Conservation (phyloP, 1,140 invertebrate species). For the Dreissena rostriformis region DNA sequence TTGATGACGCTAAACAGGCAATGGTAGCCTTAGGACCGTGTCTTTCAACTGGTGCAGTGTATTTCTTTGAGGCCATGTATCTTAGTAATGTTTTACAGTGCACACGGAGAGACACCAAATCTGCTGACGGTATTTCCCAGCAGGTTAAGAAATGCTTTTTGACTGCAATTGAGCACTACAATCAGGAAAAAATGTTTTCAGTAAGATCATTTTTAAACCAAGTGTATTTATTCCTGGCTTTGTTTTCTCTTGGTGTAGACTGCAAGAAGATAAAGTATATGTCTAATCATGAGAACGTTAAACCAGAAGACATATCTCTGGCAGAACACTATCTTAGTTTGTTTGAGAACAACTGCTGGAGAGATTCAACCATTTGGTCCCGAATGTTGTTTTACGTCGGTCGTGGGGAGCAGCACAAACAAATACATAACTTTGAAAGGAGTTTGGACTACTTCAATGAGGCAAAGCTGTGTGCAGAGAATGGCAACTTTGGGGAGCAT, state of each 20-base stretch:
- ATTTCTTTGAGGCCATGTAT: constrained; percentile 45
- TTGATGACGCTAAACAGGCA: constrained; percentile 25
- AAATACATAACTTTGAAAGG: constrained; percentile 7
- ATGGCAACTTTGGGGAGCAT: constrained; percentile 18
- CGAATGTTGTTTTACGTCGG: constrained; percentile 41
- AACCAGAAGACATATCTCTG: constrained; percentile 7
- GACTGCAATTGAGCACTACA: constrained; percentile 44
- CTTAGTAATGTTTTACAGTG: constrained; percentile 18
- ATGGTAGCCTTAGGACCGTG: constrained; percentile 28
- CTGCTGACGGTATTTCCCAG: not conserved
- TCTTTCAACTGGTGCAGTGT: constrained; percentile 44
- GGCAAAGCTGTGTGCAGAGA: not conserved
- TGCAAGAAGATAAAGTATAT: constrained; percentile 36
- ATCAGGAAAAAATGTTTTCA: constrained; percentile 31
- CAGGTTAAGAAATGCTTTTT: constrained; percentile 39
- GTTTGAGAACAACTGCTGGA: constrained; percentile 48
- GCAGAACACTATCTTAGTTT: constrained; percentile 37
- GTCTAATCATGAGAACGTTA: not conserved
- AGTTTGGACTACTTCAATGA: constrained; percentile 29
- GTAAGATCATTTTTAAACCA: constrained; percentile 50
- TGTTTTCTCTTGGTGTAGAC: constrained; percentile 43
- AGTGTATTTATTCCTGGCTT: constrained; percentile 51
- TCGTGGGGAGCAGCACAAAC: constrained; percentile 44
- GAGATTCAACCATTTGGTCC: constrained; percentile 34
- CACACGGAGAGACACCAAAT: constrained; percentile 6